Evolutionary conservation across 1,140 invertebrate genomes (phyloP), one percentile per base, ranked within the genome.

Genomic region (Ceratina calcarata): DNA sequence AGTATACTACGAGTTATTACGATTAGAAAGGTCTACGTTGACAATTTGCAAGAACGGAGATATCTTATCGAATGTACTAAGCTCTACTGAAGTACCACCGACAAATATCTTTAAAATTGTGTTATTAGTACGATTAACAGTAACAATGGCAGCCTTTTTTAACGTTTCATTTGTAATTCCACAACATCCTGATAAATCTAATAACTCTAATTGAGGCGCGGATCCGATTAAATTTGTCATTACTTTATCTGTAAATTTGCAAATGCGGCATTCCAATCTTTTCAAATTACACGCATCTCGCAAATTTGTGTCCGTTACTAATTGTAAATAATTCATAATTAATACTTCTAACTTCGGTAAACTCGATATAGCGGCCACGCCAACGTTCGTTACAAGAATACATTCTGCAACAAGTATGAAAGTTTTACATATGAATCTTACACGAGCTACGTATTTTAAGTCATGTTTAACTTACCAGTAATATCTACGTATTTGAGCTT

Each of bases 41-140:
- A 91, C 71, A 51, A 91, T 85, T 67, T 89, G 88, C 13, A 91
- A 79, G 20, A 90, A 81, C n/a, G 90, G 90, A 0, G 90, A 89
- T 13, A 89, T 45, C 68, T 82, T 78, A 20, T 64, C 67, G n/a
- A 87, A 65, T n/a, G 80, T 49, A 10, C 32, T 68, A 4, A 78
- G 15, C 62, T 82, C 45, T 13, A 82, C 62, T 4, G 22, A 57
- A 6, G 88, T 90, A 37, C 68, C 69, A 1, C 87, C 89, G 13
- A 90, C 80, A 32, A 85, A 86, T 16, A 91, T 84, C 77, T 87
- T 90, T 3, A 91, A 84, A 20, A 90, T 60, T 2, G 22, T 49
- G 51, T 88, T 89, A 60, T 85, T 90, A 24, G 72, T 78, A 27
- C 90, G 84, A 55, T 8, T 78, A 27, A 67, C 80, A 8, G 89